phyloP scores from a whole-genome alignment of 2,797 vertebrate species.

The Chelon labrosus region DNA sequence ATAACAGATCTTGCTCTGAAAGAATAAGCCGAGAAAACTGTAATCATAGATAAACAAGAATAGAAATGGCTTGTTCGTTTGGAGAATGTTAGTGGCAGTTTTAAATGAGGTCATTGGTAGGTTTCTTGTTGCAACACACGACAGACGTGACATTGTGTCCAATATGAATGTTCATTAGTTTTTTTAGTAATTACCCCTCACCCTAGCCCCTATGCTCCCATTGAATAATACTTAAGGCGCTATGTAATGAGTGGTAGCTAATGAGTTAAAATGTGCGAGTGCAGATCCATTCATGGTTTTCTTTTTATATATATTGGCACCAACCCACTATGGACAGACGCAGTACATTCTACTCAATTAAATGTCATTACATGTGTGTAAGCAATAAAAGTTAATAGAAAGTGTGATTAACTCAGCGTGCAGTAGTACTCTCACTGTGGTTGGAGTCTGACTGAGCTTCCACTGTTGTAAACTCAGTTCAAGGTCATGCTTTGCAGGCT shows the following conservation, averaged over 20 bases:
- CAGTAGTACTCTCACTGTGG: constrained; percentile 49
- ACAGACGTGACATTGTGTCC: background rate
- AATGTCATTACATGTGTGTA: constrained; percentile 65
- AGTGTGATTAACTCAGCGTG: constrained; percentile 70
- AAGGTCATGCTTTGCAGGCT: constrained; percentile 42
- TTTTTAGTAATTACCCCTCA: background rate
- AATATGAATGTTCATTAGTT: background rate
- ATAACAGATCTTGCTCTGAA: background rate
- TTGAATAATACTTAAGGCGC: background rate
- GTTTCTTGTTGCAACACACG: background rate
- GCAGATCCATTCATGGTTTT: constrained; percentile 11
- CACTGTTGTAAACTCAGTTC: constrained; percentile 56
- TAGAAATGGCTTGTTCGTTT: background rate
- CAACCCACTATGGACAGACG: constrained; percentile 1
- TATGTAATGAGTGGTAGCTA: background rate
- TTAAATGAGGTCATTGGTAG: background rate
- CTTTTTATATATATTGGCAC: background rate
- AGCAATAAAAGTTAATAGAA: constrained; percentile 71
- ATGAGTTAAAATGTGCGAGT: background rate
- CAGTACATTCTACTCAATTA: constrained; percentile 54
- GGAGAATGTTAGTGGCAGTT: background rate
- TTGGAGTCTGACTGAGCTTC: constrained; percentile 53
- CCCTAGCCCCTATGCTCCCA: background rate
- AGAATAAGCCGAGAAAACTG: background rate
- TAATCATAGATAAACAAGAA: background rate